These are phyloP conservation scores for Hetaerina titia DNA, from an alignment of 2,888 invertebrate genomes.

Conservation along the genomic window DNA sequence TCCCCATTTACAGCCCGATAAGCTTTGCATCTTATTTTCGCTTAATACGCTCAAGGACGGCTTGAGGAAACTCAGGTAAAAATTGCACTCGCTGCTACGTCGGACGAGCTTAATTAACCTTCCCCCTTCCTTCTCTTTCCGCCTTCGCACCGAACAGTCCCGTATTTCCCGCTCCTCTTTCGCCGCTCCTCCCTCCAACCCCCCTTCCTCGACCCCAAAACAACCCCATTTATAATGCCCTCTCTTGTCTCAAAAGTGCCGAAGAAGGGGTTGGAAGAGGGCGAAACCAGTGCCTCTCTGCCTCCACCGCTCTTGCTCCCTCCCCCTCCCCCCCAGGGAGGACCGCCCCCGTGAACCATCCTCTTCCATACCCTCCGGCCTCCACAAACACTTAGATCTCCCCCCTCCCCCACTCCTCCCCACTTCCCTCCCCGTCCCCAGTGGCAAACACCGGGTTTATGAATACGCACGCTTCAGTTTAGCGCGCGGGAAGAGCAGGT, in stretches of 20 bases:
- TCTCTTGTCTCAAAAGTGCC: slow-evolving; percentile 31
- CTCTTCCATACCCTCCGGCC: not conserved
- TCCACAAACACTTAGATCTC: not conserved
- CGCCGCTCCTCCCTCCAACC: not conserved
- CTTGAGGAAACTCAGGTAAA: not conserved
- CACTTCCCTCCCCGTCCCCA: not conserved
- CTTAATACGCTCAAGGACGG: not conserved
- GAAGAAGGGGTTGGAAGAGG: not conserved
- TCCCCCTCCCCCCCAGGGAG: not conserved
- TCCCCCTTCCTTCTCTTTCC: not conserved
- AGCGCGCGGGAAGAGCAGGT: slow-evolving; percentile 25
- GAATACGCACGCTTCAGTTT: slow-evolving; percentile 26
- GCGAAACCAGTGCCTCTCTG: not conserved
- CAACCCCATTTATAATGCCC: slow-evolving; percentile 24
- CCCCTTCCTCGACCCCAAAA: not conserved
- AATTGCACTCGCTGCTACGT: not conserved
- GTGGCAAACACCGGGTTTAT: slow-evolving; percentile 3
- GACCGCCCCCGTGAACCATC: not conserved
- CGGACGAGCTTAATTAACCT: not conserved
- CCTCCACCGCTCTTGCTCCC: not conserved
- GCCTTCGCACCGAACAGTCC: not conserved
- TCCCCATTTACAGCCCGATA: not conserved
- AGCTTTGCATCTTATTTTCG: not conserved
- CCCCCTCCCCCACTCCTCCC: no score
- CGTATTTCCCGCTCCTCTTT: no score